Percentiles rank a stretch among this genome's conserved stretches.
Conservation (phyloP, 2,113 vertebrate genomes). For the Guaruba guarouba region DNA sequence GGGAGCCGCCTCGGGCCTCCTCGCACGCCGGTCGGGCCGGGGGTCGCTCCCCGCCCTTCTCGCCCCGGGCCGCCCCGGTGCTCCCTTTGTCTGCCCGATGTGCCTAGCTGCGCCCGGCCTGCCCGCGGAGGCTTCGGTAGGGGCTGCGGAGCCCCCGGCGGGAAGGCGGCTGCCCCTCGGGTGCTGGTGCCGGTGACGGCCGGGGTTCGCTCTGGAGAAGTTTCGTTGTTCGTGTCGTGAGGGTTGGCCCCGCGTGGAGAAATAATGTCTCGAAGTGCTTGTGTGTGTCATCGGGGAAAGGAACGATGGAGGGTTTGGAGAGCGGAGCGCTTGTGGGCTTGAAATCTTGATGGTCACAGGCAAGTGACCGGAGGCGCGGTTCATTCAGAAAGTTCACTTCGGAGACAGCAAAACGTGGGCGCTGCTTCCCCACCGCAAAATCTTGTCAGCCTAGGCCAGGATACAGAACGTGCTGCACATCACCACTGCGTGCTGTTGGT, state of each 20-base stretch:
- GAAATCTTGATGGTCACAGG: background rate
- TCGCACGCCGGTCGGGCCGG: background rate
- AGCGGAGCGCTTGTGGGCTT: rapidly evolving
- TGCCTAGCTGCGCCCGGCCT: background rate
- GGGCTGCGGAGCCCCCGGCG: background rate
- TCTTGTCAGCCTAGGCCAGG: rapidly evolving
- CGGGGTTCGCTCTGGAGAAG: background rate
- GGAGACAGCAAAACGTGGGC: background rate
- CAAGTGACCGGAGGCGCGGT: rapidly evolving
- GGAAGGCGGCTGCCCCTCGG: background rate
- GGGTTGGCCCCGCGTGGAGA: background rate
- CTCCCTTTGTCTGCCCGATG: background rate
- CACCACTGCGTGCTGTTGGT: background rate
- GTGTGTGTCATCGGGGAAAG: background rate
- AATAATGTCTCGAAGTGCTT: background rate
- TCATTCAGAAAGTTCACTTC: rapidly evolving
- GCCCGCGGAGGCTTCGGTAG: background rate
- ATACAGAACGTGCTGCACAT: rapidly evolving
- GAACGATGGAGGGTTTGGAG: rapidly evolving
- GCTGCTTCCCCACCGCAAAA: rapidly evolving
- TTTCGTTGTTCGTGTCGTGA: background rate
- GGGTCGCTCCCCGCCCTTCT: background rate
- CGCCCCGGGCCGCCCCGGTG: background rate
- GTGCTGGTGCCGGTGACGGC: background rate
- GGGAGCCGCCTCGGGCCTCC: background rate